A percentile compares a stretch with the other conserved stretches of the same genome.
Evolutionary conservation across 2,888 invertebrate species (phyloP).

Genomic region (Cordilura impudica): DNA sequence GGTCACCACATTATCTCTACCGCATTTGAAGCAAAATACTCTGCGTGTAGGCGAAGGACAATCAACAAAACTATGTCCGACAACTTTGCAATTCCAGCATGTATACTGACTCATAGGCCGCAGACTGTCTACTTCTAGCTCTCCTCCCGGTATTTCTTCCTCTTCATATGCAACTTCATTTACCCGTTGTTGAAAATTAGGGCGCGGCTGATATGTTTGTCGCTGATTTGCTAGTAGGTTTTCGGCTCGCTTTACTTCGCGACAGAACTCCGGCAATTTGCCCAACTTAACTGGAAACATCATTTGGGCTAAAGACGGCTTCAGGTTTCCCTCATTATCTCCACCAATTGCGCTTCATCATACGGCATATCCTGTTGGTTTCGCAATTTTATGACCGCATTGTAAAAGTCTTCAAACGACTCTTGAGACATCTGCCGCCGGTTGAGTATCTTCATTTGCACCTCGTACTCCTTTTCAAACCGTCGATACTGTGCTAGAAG

Average conservation of each 20-base stretch:
- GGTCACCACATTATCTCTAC: not conserved
- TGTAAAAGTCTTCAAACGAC: constrained; percentile 13
- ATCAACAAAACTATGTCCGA: not conserved
- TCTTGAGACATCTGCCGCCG: not conserved
- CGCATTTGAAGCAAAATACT: not conserved
- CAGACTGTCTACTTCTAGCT: too few species aligned
- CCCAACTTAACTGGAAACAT: not conserved
- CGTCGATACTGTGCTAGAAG: not conserved
- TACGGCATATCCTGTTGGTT: not conserved
- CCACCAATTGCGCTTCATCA: not conserved
- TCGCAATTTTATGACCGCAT: not conserved
- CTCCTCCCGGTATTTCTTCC: too few species aligned
- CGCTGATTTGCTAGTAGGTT: not conserved
- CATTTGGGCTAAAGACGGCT: not conserved
- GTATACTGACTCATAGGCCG: too few species aligned
- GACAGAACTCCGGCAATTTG: not conserved
- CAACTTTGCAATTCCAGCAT: not conserved
- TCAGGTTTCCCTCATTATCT: constrained; percentile 7
- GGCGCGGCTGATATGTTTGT: too few species aligned
- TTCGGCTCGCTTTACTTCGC: not conserved
- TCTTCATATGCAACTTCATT: too few species aligned
- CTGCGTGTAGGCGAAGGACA: not conserved
- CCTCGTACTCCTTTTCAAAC: constrained; percentile 17
- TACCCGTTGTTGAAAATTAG: too few species aligned
- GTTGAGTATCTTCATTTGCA: constrained; percentile 6